Conservation (phyloP, 2,113 vertebrate species). For the Scomber colias region DNA sequence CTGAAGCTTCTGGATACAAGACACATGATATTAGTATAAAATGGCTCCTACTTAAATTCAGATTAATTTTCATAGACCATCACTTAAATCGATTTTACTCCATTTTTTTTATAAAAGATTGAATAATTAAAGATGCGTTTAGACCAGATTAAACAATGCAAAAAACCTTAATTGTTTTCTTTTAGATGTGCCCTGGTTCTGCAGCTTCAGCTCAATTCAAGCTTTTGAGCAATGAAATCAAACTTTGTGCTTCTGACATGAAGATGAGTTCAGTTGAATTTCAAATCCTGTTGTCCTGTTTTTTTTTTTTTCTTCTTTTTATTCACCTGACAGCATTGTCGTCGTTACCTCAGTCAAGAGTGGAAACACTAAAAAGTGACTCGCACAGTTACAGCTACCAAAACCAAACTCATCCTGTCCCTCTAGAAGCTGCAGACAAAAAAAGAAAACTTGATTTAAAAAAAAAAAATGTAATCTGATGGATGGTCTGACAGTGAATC, state of each 20-base stretch:
- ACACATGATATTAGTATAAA: not conserved
- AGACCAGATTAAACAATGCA: not conserved
- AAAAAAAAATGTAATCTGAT: not conserved
- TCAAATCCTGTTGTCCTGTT: not conserved
- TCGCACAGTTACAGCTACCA: slow-evolving; percentile 41
- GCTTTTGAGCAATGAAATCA: slow-evolving; percentile 12
- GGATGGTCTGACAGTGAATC: slow-evolving; percentile 32
- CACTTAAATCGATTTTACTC: not conserved
- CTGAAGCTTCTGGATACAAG: not conserved
- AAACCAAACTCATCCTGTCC: slow-evolving; percentile 61
- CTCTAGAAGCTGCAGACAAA: slow-evolving; percentile 34
- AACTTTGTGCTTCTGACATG: not conserved
- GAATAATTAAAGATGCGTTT: not conserved
- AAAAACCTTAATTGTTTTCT: not conserved
- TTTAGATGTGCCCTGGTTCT: slow-evolving; percentile 40
- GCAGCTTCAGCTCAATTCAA: slow-evolving; percentile 10
- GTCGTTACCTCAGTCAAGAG: slow-evolving; percentile 62
- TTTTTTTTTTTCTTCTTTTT: not conserved
- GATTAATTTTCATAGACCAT: not conserved
- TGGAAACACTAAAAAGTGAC: slow-evolving; percentile 40
- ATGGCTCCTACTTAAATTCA: not conserved
- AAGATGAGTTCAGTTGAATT: slow-evolving; percentile 10
- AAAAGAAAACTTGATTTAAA: not conserved
- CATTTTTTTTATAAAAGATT: slow-evolving; percentile 8
- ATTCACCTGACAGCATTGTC: slow-evolving; percentile 28